Evolutionary conservation across 2,113 vertebrate genomes (phyloP).

Genomic region (Ellobius talpinus): DNA sequence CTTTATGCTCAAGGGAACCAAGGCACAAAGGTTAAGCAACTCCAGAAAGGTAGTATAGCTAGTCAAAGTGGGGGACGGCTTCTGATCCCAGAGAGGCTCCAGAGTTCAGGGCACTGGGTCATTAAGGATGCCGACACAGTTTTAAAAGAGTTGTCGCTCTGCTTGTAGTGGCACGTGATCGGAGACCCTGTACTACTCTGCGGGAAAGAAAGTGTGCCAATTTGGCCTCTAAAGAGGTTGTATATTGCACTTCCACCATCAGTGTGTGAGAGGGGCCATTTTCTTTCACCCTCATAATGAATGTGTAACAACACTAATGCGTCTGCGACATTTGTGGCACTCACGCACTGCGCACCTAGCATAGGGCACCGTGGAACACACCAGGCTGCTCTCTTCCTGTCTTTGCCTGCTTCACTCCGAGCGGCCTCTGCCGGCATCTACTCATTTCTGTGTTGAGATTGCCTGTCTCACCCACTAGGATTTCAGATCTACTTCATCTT

Average conservation of each 20-base stretch:
- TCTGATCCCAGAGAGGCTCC: not conserved
- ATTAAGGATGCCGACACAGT: not conserved
- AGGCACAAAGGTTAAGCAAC: not conserved
- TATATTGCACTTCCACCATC: not conserved
- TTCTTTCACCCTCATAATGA: not conserved
- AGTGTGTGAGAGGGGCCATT: not conserved
- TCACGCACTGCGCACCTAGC: fast-evolving
- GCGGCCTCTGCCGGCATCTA: no score
- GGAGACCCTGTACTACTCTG: not conserved
- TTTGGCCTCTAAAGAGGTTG: not conserved
- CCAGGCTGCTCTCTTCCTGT: not conserved
- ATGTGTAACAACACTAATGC: not conserved
- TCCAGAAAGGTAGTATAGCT: not conserved
- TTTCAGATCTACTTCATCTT: not conserved
- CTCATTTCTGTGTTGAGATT: not conserved
- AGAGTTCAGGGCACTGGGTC: not conserved
- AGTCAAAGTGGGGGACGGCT: not conserved
- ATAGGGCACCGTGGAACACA: not conserved
- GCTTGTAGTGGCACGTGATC: not conserved
- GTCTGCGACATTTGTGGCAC: not conserved
- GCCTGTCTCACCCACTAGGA: not conserved
- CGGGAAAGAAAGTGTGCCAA: not conserved
- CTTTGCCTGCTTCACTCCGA: not conserved
- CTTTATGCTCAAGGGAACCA: not conserved
- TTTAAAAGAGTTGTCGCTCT: not conserved